These are phyloP conservation scores for Mnemiopsis leidyi DNA, from an alignment of 37 sponge, comb jelly and placozoan species.

Conservation along the genomic window DNA sequence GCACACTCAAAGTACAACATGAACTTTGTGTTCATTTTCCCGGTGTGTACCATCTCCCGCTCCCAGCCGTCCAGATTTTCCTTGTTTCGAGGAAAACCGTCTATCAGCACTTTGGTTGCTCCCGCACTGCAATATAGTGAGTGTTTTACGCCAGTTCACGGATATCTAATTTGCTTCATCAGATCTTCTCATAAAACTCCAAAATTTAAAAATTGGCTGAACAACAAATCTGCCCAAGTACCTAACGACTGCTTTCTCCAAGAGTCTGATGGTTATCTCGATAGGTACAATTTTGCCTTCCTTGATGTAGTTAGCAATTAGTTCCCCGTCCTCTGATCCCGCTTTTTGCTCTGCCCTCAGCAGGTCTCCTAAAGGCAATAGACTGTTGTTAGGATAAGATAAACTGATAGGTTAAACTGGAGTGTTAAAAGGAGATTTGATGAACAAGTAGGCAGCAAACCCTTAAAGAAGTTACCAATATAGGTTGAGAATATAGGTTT, in stretches of 20 bases:
- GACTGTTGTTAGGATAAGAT: background rate
- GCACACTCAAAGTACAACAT: conserved; percentile 34
- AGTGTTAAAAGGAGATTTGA: background rate
- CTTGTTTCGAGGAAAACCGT: conserved; percentile 90
- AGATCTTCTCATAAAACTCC: too few relatives aligned
- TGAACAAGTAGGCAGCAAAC: too few relatives aligned
- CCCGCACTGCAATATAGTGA: conserved; percentile 20
- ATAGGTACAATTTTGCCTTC: conserved; percentile 97
- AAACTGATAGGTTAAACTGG: background rate
- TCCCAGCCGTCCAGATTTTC: conserved; percentile 90
- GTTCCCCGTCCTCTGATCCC: conserved; percentile 83
- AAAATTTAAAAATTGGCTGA: too few relatives aligned
- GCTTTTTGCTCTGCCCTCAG: conserved; percentile 76
- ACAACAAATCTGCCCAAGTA: too few relatives aligned
- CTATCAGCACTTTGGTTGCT: conserved; percentile 80
- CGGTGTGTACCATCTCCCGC: conserved; percentile 71
- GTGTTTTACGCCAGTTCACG: too few relatives aligned
- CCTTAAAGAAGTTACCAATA: too few relatives aligned
- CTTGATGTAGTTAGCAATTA: conserved; percentile 83
- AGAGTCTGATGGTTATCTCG: conserved; percentile 83
- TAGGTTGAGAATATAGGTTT: too few relatives aligned
- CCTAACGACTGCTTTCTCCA: conserved; percentile 70
- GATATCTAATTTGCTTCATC: too few relatives aligned
- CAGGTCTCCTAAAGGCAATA: conserved; percentile 71
- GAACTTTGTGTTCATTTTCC: conserved; percentile 47